Conservation (phyloP, 1,140 invertebrate genomes). For the Drosophila eugracilis region DNA sequence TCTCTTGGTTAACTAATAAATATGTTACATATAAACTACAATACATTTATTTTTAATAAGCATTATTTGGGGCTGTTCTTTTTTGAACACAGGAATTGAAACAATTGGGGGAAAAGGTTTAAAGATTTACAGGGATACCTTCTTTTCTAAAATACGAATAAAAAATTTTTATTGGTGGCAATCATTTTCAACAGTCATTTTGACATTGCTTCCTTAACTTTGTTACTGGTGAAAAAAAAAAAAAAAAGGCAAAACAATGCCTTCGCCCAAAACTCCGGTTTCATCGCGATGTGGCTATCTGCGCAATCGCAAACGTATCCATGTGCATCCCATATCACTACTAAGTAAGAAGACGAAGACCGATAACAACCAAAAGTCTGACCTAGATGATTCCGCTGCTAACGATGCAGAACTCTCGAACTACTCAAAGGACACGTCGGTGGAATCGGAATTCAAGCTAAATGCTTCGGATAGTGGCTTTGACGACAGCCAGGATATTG, state of each 20-base stretch:
- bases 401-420: background rate
- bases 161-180: background rate
- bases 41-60: no score
- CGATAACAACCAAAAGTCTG: background rate
- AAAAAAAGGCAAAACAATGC: background rate
- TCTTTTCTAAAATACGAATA: no score
- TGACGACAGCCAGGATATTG: background rate
- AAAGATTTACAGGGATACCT: no score
- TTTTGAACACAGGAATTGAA: no score
- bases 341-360: background rate
- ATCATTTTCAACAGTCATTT: background rate
- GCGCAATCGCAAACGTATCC: constrained; percentile 31
- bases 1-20: constrained; percentile 6
- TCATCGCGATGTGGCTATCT: constrained; percentile 16
- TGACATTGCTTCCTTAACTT: background rate
- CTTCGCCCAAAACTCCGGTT: constrained; percentile 6
- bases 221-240: background rate
- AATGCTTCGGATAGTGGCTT: background rate
- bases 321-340: constrained; percentile 16
- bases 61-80: no score
- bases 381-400: background rate
- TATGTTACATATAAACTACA: no score
- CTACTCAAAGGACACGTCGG: background rate
- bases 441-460: no score
- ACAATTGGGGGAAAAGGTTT: no score